Percentiles rank a stretch among this genome's conserved stretches.
These are phyloP conservation scores for Phocoena phocoena DNA, from an alignment of 2,113 vertebrate species.

Conservation along the genomic window DNA sequence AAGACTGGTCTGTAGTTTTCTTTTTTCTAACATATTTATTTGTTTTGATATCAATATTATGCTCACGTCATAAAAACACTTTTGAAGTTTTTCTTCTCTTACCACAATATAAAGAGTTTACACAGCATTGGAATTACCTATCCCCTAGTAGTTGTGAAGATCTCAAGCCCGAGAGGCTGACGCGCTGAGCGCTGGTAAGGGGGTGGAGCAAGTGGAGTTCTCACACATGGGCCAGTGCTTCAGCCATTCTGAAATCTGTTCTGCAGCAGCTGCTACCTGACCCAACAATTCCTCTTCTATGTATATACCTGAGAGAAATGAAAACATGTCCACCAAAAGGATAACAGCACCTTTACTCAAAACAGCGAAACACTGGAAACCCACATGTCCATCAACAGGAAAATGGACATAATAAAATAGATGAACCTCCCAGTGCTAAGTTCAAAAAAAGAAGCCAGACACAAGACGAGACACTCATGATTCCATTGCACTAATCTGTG, in stretches of 20 bases:
- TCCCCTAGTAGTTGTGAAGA: neutral
- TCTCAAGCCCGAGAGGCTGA: neutral
- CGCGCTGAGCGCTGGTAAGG: neutral
- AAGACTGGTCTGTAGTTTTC: neutral
- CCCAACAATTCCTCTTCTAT: neutral
- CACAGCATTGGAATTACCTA: neutral
- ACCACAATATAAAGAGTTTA: neutral
- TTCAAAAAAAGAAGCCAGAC: neutral
- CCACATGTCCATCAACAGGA: neutral
- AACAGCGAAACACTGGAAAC: neutral
- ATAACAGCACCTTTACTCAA: neutral
- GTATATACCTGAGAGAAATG: neutral
- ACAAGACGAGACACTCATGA: neutral
- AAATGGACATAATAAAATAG: neutral
- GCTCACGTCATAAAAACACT: neutral
- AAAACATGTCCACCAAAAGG: neutral
- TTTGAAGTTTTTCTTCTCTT: neutral
- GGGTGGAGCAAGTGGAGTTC: neutral
- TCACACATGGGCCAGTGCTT: accelerated
- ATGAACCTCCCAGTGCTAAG: neutral
- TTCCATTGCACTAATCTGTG: neutral
- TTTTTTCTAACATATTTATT: neutral
- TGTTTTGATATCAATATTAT: neutral
- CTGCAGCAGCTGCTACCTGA: neutral
- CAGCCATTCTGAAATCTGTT: too few species aligned